Conservation (phyloP, 2,888 invertebrate species). For the Fabriciana adippe region DNA sequence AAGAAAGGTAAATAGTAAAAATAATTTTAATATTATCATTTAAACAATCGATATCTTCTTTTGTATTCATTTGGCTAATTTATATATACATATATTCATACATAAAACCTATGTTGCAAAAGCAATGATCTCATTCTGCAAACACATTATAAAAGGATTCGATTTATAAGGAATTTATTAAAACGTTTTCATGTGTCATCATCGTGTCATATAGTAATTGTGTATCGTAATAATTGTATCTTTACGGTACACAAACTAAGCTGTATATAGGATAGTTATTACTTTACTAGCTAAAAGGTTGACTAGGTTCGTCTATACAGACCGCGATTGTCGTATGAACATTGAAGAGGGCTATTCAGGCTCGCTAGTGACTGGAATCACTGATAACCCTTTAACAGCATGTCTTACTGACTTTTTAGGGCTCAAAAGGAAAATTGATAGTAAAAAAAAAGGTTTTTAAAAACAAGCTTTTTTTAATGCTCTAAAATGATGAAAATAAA, state of each 20-base stretch:
- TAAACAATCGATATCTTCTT: slow-evolving; percentile 42
- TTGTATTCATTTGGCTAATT: slow-evolving; percentile 54
- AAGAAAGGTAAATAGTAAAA: neutral
- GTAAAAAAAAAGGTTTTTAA: slow-evolving; percentile 28
- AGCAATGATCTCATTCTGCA: slow-evolving; percentile 19
- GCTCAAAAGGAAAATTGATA: slow-evolving; percentile 37
- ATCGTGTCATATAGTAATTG: slow-evolving; percentile 3
- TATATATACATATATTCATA: too few relatives aligned
- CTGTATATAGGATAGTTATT: slow-evolving; percentile 17
- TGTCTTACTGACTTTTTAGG: slow-evolving; percentile 51
- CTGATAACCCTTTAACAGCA: slow-evolving; percentile 57
- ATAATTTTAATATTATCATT: slow-evolving; percentile 1
- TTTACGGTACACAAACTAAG: slow-evolving; percentile 6
- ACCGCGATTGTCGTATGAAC: slow-evolving; percentile 56
- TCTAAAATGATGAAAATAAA: neutral
- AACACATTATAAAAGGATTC: slow-evolving; percentile 17
- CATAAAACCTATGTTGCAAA: too few relatives aligned
- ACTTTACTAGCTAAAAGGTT: slow-evolving; percentile 24
- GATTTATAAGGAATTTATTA: slow-evolving; percentile 12
- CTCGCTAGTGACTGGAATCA: slow-evolving; percentile 55
- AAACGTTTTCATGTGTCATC: neutral
- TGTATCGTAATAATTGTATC: slow-evolving; percentile 3
- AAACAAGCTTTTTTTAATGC: slow-evolving; percentile 3
- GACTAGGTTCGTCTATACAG: slow-evolving; percentile 55
- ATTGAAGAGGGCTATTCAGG: slow-evolving; percentile 54